Evolutionary conservation across 2,888 invertebrate species (phyloP), one percentile per base, ranked within the genome.

Genomic region (Xestia ashworthii): DNA sequence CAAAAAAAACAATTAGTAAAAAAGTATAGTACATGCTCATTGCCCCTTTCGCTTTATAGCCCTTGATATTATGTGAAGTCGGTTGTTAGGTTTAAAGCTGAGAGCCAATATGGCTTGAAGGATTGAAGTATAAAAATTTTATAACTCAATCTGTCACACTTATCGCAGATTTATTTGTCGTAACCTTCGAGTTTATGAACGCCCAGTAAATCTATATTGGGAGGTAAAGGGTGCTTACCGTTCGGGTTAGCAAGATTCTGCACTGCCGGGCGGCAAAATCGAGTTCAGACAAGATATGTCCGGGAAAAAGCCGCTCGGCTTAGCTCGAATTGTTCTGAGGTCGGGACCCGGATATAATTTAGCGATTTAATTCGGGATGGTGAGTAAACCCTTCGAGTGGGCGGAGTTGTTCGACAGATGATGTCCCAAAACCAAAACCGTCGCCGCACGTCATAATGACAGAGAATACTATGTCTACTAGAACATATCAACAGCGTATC

Each of bases 101-200:
- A 60, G 38, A 75, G 46, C n/a, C 71, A 82, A 82, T 75, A 82
- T 16, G 70, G 60, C 38, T 22, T 65, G 2, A 58, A 71, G 22
- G 64, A 72, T 22, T 69, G 19, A 48, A 62, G 38, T 79, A 70
- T 79, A 71, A 79, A 48, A 46, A 25, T 55, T 64, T 79, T 78
- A 82, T 46, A 71, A 53, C 74, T 74, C 75, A 79, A 75, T 82
- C 71, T 60, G 32, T 60, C 55, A 41, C 68, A 55, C 53, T 60
- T 71, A 69, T 74, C n/a, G 41, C 44, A 71, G 32, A 82, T 82
- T 79, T 74, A 82, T 78, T 68, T 22, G 41, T 71, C 70, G 60
- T 81, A 81, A 81, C 44, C 19, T 69, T 70, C 66, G 25, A 41
- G 25, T 81, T 81, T 78, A 81, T 50, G 78, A 70, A 38, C 66